A percentile compares a stretch with the other conserved stretches of the same genome.
These are phyloP conservation scores for Erpetoichthys calabaricus DNA, from an alignment of 2,797 vertebrate species.

Conservation along the genomic window DNA sequence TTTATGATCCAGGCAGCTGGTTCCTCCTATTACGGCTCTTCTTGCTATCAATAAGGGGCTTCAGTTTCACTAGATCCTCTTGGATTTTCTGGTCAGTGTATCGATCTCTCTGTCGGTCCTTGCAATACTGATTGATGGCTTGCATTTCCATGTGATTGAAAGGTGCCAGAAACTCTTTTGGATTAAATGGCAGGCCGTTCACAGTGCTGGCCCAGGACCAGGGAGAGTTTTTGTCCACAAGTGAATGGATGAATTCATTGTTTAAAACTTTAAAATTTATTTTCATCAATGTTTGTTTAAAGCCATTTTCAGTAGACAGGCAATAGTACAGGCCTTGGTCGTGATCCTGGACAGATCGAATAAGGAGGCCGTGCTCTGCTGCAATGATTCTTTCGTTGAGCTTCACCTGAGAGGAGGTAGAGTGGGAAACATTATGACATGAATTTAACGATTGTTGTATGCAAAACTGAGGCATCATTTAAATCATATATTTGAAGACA, in stretches of 20 bases:
- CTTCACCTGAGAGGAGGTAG: constrained; percentile 59
- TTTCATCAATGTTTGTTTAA: constrained; percentile 89
- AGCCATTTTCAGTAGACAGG: constrained; percentile 81
- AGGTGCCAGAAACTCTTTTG: constrained; percentile 65
- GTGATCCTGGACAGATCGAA: constrained; percentile 69
- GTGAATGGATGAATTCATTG: constrained; percentile 61
- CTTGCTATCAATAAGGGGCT: constrained; percentile 77
- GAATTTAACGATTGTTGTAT: too few species aligned
- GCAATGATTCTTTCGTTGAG: constrained; percentile 76
- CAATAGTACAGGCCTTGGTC: constrained; percentile 92
- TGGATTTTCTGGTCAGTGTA: constrained; percentile 20
- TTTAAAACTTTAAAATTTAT: constrained; percentile 81
- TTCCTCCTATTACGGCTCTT: constrained; percentile 90
- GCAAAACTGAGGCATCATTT: too few species aligned
- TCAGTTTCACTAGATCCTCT: constrained; percentile 85
- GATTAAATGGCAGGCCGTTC: constrained; percentile 54
- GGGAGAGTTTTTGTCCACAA: constrained; percentile 71
- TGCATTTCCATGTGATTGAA: constrained; percentile 78
- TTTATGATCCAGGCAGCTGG: constrained; percentile 64
- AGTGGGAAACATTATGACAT: background rate
- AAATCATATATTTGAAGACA: too few species aligned
- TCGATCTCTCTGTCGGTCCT: constrained; percentile 71
- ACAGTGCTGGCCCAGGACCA: constrained; percentile 72
- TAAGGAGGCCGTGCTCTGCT: constrained; percentile 83
- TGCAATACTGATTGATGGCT: constrained; percentile 88